Percentiles rank a stretch among this genome's conserved stretches.
phyloP scores from a whole-genome alignment of 2,888 invertebrate species.

The Pocota personata region DNA sequence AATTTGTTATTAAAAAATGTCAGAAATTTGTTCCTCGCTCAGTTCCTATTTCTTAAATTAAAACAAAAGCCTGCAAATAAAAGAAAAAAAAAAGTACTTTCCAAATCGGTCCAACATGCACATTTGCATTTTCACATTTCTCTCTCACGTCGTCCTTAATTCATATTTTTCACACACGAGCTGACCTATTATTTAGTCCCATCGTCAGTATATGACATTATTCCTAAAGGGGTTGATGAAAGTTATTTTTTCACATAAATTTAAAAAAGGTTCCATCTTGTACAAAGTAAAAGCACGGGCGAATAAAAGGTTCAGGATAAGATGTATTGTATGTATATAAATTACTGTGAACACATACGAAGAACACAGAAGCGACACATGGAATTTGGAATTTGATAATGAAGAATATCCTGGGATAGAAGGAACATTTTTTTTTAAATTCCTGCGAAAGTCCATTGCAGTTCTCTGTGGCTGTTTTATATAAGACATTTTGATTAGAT shows the following conservation, averaged over 20 bases:
- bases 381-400: not conserved
- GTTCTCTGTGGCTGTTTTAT: too few relatives aligned
- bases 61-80: not conserved
- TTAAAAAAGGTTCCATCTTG: slow-evolving; percentile 18
- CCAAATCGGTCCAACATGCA: slow-evolving; percentile 20
- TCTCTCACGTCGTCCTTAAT: slow-evolving; percentile 30
- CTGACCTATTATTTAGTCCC: slow-evolving; percentile 12
- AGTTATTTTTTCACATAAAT: slow-evolving; percentile 27
- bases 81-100: not conserved
- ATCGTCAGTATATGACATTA: not conserved
- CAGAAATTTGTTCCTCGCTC: not conserved
- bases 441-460: not conserved
- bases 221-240: slow-evolving; percentile 36
- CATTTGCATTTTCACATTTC: not conserved
- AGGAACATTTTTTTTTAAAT: not conserved
- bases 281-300: slow-evolving; percentile 1
- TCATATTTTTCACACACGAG: slow-evolving; percentile 43
- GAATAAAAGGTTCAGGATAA: slow-evolving; percentile 24
- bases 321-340: not conserved
- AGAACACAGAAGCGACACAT: slow-evolving; percentile 21
- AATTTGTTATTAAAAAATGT: not conserved
- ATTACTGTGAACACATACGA: slow-evolving; percentile 30
- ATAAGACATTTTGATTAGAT: too few relatives aligned
- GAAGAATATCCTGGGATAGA: not conserved
- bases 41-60: not conserved